Base-by-base conservation (phyloP, 1,140 invertebrate genomes). In the Colletes gigas region DNA sequence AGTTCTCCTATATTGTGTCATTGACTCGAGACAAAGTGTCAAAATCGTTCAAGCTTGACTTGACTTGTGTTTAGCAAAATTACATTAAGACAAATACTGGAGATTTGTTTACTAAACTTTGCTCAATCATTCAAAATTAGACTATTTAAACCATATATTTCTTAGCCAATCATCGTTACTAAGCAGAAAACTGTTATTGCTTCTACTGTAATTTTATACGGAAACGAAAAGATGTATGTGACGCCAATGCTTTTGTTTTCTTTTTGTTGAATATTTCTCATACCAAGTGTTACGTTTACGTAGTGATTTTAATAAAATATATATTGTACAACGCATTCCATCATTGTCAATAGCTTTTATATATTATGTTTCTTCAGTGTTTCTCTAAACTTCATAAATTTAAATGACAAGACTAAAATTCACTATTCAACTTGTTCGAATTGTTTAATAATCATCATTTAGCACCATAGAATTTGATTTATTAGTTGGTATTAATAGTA, bases 11-110 rank as follows among this genome's bases (percentile, higher is more conserved):
- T 88, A 67, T 44, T 67, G 86, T 88, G 86, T 88, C 85, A 88
- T 88, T 88, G 86, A 88, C 86, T 87, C 59, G 65, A 68, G 67
- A 60, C 83, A 52, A 87, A 88, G 83, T 85, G 85, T 88, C 74
- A 87, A 88, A 87, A 88, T 88, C 67, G 41, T 47, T 50, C 65
- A 41, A 52, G 63, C 21, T 62, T 60, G 30, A 5, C 57, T 72
- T 68, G 21, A 41, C 60, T 63, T 63, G 30, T 68, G 41, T 30
- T 30, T 44, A 17, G 0, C 52, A 50, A 79, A 59, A 71, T n/a
- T 54, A 44, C 39, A 54, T 60, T 55, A 14, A 30, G 19, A 54
- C 14, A 44, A 50, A 21, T 44, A 21, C 30, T 10, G 30, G 57
- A 21, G 68, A 50, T 80, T 54, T 4, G 15, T 66, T 75, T n/a